These are phyloP conservation scores for Harpalus rubripes DNA, from an alignment of 2,888 invertebrate species.

Conservation along the genomic window DNA sequence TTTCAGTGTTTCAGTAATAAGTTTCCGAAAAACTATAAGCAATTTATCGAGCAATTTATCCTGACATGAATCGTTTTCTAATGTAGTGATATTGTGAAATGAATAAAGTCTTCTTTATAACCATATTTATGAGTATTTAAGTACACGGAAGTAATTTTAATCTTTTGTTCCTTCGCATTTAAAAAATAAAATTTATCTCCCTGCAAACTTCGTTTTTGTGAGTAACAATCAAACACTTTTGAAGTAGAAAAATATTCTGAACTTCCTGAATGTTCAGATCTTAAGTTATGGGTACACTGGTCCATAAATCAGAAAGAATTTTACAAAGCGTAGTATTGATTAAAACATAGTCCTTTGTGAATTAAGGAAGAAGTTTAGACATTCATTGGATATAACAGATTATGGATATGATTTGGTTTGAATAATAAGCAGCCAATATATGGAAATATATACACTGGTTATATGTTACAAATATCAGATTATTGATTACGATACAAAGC, in stretches of 20 bases:
- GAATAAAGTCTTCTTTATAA: too few relatives aligned
- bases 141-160: too few relatives aligned
- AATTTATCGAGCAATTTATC: too few relatives aligned
- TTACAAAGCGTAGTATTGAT: not conserved
- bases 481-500: not conserved
- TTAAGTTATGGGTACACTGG: not conserved
- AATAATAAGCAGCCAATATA: not conserved
- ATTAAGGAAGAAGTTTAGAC: not conserved
- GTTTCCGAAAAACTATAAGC: too few relatives aligned
- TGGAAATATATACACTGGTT: not conserved
- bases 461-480: not conserved
- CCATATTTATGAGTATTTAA: too few relatives aligned
- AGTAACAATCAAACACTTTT: not conserved
- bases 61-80: too few relatives aligned
- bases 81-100: too few relatives aligned
- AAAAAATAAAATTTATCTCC: not conserved
- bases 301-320: not conserved
- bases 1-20: too few relatives aligned
- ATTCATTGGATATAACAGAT: conserved; percentile 6
- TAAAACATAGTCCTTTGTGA: not conserved
- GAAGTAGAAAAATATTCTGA: conserved; percentile 3
- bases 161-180: too few relatives aligned
- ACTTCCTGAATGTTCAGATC: not conserved
- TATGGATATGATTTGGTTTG: not conserved
- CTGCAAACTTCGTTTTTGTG: not conserved